phyloP scores from a whole-genome alignment of 1,140 invertebrate genomes.

The Sminthurides bifidus region DNA sequence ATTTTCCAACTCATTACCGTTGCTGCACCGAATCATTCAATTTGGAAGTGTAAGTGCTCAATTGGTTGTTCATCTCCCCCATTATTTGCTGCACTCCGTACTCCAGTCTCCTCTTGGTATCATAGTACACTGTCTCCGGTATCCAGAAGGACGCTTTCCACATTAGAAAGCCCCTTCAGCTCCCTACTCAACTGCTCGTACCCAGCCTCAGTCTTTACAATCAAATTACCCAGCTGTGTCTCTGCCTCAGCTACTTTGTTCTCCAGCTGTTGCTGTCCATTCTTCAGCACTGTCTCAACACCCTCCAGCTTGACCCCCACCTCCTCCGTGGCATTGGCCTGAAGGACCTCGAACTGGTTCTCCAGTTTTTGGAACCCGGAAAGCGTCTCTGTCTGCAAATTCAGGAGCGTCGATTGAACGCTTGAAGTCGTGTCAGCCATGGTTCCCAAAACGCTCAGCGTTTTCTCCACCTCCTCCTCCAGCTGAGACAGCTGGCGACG shows the following conservation, averaged over 20 bases:
- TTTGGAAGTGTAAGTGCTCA: slow-evolving; percentile 51
- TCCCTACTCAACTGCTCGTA: slow-evolving; percentile 45
- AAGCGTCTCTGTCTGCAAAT: slow-evolving; percentile 19
- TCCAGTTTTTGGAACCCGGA: slow-evolving; percentile 19
- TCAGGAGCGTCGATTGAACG: slow-evolving; percentile 12
- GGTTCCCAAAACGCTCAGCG: slow-evolving; percentile 17
- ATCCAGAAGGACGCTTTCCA: slow-evolving; percentile 65
- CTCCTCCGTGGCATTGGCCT: slow-evolving; percentile 8
- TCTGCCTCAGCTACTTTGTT: slow-evolving; percentile 40
- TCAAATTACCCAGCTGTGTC: slow-evolving; percentile 43
- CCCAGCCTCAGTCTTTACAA: slow-evolving; percentile 44
- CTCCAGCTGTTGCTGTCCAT: slow-evolving; percentile 26
- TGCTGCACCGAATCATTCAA: slow-evolving; percentile 53
- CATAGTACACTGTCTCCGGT: slow-evolving; percentile 72
- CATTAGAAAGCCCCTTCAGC: slow-evolving; percentile 50
- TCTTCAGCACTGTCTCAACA: slow-evolving; percentile 21
- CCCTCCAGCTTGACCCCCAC: slow-evolving; percentile 14
- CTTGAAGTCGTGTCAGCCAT: slow-evolving; percentile 24
- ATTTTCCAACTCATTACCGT: slow-evolving; percentile 35
- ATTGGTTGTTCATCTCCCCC: slow-evolving; percentile 58
- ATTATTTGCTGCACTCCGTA: slow-evolving; percentile 73
- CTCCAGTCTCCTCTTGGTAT: slow-evolving; percentile 69
- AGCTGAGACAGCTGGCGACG: slow-evolving; percentile 25
- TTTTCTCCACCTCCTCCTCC: slow-evolving; percentile 30
- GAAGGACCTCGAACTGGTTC: slow-evolving; percentile 12